phyloP scores from a whole-genome alignment of 2,113 vertebrate genomes.

The Myrmecobius fasciatus region DNA sequence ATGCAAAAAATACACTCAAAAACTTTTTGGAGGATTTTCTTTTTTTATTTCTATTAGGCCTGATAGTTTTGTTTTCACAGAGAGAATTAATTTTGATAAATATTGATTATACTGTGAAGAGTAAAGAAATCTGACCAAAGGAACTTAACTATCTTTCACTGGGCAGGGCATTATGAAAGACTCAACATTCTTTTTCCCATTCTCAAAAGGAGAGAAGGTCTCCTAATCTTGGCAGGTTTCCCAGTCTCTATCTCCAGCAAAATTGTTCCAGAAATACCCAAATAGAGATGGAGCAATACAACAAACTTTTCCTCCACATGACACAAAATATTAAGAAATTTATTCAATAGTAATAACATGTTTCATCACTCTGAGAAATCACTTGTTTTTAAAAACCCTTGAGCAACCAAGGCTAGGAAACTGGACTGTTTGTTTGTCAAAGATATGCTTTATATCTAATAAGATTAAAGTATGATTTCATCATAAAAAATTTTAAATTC shows the following conservation, averaged over 20 bases:
- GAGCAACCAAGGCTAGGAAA: no score
- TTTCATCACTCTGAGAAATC: no score
- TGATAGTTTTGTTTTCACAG: neutral
- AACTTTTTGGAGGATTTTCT: neutral
- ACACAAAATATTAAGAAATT: no score
- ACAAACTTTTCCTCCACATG: no score
- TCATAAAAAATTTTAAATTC: no score
- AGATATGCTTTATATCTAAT: no score
- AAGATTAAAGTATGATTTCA: no score
- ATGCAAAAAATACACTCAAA: neutral
- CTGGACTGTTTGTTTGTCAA: no score
- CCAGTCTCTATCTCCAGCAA: constrained; percentile 44
- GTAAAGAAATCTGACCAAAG: neutral
- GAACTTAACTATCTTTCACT: constrained; percentile 33
- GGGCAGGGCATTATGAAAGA: constrained; percentile 35
- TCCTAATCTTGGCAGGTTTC: constrained; percentile 41
- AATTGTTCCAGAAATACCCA: no score
- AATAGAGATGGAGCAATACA: no score
- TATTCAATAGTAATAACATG: no score
- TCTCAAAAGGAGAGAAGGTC: constrained; percentile 37
- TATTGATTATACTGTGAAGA: neutral
- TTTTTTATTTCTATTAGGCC: neutral
- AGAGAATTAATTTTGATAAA: neutral
- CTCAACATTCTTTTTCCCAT: constrained; percentile 58
- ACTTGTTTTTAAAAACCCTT: no score